Base-by-base conservation (phyloP, 2,797 vertebrate genomes). In the Dryobates pubescens region DNA sequence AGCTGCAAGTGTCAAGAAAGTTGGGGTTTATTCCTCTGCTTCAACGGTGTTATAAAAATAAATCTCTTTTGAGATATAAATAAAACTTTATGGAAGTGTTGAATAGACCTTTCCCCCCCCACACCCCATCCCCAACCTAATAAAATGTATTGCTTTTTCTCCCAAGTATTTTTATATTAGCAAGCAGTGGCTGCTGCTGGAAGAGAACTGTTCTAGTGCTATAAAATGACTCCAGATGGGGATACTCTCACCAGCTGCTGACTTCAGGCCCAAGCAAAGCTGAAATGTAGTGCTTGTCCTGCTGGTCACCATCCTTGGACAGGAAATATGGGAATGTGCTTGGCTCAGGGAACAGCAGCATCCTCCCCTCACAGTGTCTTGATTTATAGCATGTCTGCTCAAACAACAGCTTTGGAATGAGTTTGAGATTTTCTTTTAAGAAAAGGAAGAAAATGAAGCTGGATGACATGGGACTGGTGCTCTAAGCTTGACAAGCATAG, bases 81-180 rank as follows among this genome's bases (percentile, higher is more conserved):
- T 95, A 85, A 79, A 95, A 94, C 53, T 89, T 94, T 93, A 91
- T 88, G 72, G 56, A 93, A 86, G 38, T 78, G 58, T 92, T 75
- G 61, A 93, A 79, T 45, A 83, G 26, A 81, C 61, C 12, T 54
- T 82, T 19, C 30, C 10, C 27, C 12, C 45, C 32, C 81, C 32
- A 63, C 90, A 88, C 83, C 45, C 32, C 83, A n/a, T 63, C 90
- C 88, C 83, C 29, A 87, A 82, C 75, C 84, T 92, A 92, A 94
- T 94, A 93, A 96, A 95, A 92, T 41, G 38, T 86, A 94, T 77
- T 94, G 58, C 91, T 91, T 96, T 92, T 93, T 81, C 89, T 96
- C 79, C 82, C 79, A 96, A 90, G 57, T 90, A 93, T 92, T 95
- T 95, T 95, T 93, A 86, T 96, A 77, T 89, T 90, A 90, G 71